These are phyloP conservation scores for Himantopus leucocephalus DNA, from an alignment of 2,113 vertebrate species.

Conservation along the genomic window DNA sequence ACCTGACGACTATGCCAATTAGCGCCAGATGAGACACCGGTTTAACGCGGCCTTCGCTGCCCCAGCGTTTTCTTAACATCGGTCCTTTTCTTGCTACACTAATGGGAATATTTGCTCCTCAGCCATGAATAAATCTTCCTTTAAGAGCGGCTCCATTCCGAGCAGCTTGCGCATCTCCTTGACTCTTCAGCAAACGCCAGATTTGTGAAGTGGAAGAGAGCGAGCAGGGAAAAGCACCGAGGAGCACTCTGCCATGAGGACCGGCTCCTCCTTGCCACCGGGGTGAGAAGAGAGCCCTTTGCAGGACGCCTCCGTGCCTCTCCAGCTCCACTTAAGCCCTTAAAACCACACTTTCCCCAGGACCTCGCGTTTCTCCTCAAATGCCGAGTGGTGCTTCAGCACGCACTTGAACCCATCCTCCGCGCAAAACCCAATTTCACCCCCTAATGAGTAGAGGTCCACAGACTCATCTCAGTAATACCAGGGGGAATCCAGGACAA, in stretches of 20 bases:
- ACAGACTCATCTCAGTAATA: neutral
- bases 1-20: fast-evolving
- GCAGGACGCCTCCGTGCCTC: neutral
- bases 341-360: neutral
- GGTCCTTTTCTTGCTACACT: neutral
- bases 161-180: neutral
- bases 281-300: neutral
- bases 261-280: too few species aligned
- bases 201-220: neutral
- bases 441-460: neutral
- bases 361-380: neutral
- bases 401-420: neutral
- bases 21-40: neutral
- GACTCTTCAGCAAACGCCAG: neutral
- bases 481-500: neutral
- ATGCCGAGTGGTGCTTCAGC: neutral
- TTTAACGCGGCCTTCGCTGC: fast-evolving
- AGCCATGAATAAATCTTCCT: neutral
- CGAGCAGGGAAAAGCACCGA: too few species aligned
- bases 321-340: neutral
- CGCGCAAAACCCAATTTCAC: neutral
- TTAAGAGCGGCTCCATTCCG: neutral
- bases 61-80: neutral
- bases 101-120: neutral
- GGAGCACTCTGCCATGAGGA: neutral